Conservation (phyloP, 2,888 invertebrate species). For the Nephrotoma flavescens region DNA sequence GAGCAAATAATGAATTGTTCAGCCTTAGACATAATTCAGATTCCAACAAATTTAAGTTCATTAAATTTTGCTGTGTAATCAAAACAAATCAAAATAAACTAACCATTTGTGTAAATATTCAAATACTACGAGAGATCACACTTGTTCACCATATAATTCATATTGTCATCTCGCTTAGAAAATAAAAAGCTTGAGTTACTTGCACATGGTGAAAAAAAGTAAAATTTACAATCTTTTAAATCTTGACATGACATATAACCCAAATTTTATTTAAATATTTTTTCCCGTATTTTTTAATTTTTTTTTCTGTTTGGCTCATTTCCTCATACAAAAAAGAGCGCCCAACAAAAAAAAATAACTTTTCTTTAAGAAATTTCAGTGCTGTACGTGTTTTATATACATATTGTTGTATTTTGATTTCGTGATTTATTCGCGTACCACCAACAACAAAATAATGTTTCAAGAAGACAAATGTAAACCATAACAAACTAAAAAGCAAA, state of each 20-base stretch:
- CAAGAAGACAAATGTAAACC: neutral
- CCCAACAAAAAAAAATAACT: neutral
- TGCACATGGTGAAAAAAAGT: neutral
- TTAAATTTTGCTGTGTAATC: no score
- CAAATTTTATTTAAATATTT: constrained; percentile 1
- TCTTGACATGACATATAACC: constrained; percentile 4
- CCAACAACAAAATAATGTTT: neutral
- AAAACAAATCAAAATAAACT: no score
- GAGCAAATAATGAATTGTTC: no score
- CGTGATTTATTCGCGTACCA: neutral
- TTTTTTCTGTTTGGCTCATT: neutral
- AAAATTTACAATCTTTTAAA: neutral
- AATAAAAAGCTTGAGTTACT: neutral
- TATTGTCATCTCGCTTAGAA: neutral
- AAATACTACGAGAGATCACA: neutral
- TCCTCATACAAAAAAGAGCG: neutral
- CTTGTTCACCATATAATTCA: neutral
- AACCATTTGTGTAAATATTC: no score
- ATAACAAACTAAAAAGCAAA: neutral
- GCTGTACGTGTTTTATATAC: neutral
- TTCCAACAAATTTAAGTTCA: no score
- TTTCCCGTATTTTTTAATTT: neutral
- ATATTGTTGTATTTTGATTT: neutral
- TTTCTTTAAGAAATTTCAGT: neutral
- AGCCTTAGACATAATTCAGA: no score